Evolutionary conservation across 2,797 vertebrate species (phyloP).

Genomic region (Oreochromis mossambicus): DNA sequence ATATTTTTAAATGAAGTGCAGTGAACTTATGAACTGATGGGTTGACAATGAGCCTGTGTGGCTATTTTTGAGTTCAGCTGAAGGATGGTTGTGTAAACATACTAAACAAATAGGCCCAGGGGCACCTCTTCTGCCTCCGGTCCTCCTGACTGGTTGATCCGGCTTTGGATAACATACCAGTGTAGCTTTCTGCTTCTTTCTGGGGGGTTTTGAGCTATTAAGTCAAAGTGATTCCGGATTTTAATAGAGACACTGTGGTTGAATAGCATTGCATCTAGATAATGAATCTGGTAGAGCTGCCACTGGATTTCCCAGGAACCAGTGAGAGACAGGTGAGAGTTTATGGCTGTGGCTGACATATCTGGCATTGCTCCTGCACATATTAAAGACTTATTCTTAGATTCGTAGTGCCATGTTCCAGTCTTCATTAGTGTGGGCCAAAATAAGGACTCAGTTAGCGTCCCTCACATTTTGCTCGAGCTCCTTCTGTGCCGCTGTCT

Average conservation of each 20-base stretch:
- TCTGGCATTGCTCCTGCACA: not conserved
- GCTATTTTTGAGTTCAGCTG: not conserved
- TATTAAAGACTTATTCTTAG: not conserved
- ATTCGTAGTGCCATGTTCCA: not conserved
- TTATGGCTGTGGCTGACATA: not conserved
- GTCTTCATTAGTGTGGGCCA: not conserved
- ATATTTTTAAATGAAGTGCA: not conserved
- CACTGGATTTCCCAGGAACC: not conserved
- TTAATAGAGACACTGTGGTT: not conserved
- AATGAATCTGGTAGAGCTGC: not conserved
- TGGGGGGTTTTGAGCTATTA: rapidly evolving
- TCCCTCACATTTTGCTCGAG: not conserved
- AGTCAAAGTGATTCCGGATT: not conserved
- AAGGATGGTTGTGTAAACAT: not conserved
- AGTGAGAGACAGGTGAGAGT: not conserved
- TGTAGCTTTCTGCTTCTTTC: not conserved
- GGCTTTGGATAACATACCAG: not conserved
- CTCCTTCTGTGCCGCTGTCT: not conserved
- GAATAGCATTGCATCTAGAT: not conserved
- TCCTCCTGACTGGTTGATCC: not conserved
- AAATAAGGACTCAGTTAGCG: not conserved
- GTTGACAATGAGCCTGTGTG: not conserved
- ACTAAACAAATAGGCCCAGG: not conserved
- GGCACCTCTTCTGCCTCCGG: not conserved
- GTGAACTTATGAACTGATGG: not conserved